Base-by-base conservation (phyloP, 2,797 vertebrate species). In the Sebastes cheni region DNA sequence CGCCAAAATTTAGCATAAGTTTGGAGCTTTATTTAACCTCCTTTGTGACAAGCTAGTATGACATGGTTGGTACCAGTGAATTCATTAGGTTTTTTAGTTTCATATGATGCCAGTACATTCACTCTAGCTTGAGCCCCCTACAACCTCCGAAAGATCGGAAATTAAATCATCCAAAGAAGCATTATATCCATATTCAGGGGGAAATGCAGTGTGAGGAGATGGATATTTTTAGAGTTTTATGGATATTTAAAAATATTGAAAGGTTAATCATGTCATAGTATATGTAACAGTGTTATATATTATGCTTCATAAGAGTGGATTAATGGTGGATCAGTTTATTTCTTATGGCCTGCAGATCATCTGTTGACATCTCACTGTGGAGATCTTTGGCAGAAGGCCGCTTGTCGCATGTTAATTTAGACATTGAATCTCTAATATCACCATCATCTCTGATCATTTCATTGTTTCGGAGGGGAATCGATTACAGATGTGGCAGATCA, bases 401-500 rank as follows among this genome's bases (percentile, higher is more conserved):
- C 18, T n/a, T 50, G 46, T 50, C 9, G 46, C 46, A 50, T 50
- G 46, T 50, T 0, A 50, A 20, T 50, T 50, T 50, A 50, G 8
- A 50, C 30, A 39, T 62, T 25, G 8, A 65, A 50, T 79, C 75
- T 71, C 76, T 62, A 65, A 87, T 75, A 69, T 73, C 78, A 79
- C 54, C 46, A 74, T 72, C 77, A 80, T 64, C 80, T 80, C 79
- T 76, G 87, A 92, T 92, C 80, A 80, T 87, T 89, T 75, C 72
- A 84, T 72, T 67, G 79, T 87, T 87, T 85, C 46, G 14, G 59
- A 27, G 52, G 67, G n/a, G 60, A 91, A 88, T 88, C 80, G 82
- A 86, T 86, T 78, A 71, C 76, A 88, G 68, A 85, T 82, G 72
- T 73, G 50, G 69, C 65, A 54, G 36, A 50, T 50, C 46, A 50